Conservation (phyloP, 64 coral and sea anemone genomes). For the Stichodactyla mertensii region DNA sequence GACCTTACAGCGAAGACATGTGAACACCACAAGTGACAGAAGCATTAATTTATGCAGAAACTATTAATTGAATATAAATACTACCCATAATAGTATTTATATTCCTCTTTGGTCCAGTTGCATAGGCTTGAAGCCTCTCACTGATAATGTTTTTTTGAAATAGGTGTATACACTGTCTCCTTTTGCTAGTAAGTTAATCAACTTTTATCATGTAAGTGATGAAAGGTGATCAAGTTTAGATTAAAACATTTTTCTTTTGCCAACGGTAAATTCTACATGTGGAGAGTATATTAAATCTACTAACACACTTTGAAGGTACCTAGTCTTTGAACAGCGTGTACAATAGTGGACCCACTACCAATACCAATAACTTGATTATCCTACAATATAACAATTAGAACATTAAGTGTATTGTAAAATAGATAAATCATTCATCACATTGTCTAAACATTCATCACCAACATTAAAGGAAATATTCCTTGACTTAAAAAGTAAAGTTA, state of each 20-base stretch:
- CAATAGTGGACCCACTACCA: conserved; percentile 95
- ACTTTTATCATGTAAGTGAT: too few species aligned
- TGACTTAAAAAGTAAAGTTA: background rate
- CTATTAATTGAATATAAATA: too few species aligned
- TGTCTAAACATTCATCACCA: background rate
- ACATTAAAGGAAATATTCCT: background rate
- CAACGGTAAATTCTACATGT: background rate
- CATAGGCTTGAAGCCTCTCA: too few species aligned
- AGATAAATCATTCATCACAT: too few species aligned
- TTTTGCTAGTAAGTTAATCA: too few species aligned
- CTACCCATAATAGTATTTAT: too few species aligned
- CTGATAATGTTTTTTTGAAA: too few species aligned
- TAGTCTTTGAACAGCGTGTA: conserved; percentile 81
- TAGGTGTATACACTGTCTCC: too few species aligned
- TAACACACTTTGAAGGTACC: conserved; percentile 8
- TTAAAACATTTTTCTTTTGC: background rate
- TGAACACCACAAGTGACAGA: too few species aligned
- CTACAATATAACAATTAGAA: conserved; percentile 31
- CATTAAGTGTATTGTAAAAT: background rate
- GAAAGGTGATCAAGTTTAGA: background rate
- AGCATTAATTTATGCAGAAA: too few species aligned
- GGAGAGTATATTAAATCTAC: background rate
- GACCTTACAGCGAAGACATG: too few species aligned
- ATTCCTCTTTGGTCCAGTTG: too few species aligned
- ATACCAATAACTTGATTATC: conserved; percentile 82